These are phyloP conservation scores for Aporophyla lueneburgensis DNA, from an alignment of 2,888 invertebrate genomes.

Conservation along the genomic window DNA sequence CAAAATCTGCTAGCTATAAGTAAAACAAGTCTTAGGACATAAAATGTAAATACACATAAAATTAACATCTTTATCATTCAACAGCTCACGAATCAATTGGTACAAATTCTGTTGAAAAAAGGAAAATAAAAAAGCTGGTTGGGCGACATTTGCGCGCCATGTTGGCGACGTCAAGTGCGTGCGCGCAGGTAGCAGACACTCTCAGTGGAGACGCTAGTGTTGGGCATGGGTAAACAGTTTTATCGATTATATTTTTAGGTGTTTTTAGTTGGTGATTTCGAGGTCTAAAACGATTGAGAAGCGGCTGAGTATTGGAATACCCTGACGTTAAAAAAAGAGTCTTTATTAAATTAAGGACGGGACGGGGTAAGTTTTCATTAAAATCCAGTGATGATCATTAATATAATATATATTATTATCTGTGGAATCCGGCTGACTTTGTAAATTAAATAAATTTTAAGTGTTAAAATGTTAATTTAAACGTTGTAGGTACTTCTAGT, in stretches of 20 bases:
- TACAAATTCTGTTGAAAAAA: conserved; percentile 69
- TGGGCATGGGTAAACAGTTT: conserved; percentile 9
- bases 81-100: conserved; percentile 63
- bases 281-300: background rate
- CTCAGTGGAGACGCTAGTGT: conserved; percentile 60
- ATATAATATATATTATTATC: background rate
- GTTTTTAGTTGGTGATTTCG: background rate
- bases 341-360: background rate
- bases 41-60: conserved; percentile 23
- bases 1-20: background rate
- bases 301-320: background rate
- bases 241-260: background rate
- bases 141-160: conserved; percentile 76
- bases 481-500: background rate
- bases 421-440: background rate
- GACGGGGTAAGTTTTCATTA: background rate
- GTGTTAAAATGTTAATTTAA: background rate
- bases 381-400: background rate
- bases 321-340: background rate
- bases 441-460: background rate
- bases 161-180: conserved; percentile 79
- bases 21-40: background rate
- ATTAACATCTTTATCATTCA: conserved; percentile 62
- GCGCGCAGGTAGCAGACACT: conserved; percentile 75
- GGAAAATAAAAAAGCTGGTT: conserved; percentile 55